Conservation (phyloP, 2,113 vertebrate species). For the human region GRCh38 chr11:130390501-130391000, state of each 20-base stretch:
- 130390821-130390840: no score
- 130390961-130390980: no score
- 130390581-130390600: neutral
- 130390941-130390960: no score
- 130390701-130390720: neutral
- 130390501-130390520: conserved; percentile 18
- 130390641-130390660: neutral
- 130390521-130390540: neutral
- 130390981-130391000: no score
- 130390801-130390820: no score
- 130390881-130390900: no score
- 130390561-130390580: conserved; percentile 3
- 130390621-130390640: neutral
- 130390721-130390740: neutral
- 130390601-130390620: neutral
- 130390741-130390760: neutral
- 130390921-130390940: no score
- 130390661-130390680: neutral
- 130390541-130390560: neutral
- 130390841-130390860: no score
- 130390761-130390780: neutral
- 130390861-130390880: no score
- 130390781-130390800: no score
- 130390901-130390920: no score
- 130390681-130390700: neutral